phyloP scores from a whole-genome alignment of 1,140 invertebrate species.

The Sarcophaga peregrina region DNA sequence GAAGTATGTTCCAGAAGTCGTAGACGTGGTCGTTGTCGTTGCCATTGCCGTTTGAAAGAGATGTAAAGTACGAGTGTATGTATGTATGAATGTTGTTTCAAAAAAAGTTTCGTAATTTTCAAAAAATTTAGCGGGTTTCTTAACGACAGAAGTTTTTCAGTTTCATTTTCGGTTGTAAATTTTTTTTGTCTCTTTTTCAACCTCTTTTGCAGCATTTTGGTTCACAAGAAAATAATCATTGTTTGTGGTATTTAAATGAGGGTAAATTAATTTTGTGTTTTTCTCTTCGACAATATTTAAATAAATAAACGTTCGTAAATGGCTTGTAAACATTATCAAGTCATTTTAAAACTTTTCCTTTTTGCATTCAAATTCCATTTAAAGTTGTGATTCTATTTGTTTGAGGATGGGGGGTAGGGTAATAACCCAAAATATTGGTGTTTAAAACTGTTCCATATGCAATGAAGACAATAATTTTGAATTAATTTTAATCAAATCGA shows the following conservation, averaged over 20 bases:
- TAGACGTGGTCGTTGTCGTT: too few relatives aligned
- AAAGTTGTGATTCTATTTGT: too few relatives aligned
- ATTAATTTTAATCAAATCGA: too few relatives aligned
- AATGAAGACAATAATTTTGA: too few relatives aligned
- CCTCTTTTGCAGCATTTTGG: too few relatives aligned
- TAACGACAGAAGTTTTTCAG: not conserved
- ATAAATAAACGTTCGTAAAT: conserved; percentile 5
- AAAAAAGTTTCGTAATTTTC: conserved; percentile 2
- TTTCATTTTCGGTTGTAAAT: not conserved
- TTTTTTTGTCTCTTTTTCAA: not conserved
- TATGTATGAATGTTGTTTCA: too few relatives aligned
- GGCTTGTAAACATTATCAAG: conserved; percentile 1
- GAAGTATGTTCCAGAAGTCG: not conserved
- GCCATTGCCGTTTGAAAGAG: too few relatives aligned
- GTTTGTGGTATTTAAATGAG: conserved; percentile 13
- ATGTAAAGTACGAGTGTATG: too few relatives aligned
- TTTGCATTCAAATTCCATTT: not conserved
- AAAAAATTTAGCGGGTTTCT: not conserved
- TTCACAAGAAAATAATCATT: not conserved
- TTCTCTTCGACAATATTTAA: not conserved
- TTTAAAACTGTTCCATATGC: too few relatives aligned
- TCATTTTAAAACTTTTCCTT: too few relatives aligned
- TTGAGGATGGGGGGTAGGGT: too few relatives aligned
- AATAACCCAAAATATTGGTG: too few relatives aligned
- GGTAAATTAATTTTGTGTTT: conserved; percentile 15